Base-by-base conservation (phyloP, 1,140 invertebrate species). In the Physella acuta region DNA sequence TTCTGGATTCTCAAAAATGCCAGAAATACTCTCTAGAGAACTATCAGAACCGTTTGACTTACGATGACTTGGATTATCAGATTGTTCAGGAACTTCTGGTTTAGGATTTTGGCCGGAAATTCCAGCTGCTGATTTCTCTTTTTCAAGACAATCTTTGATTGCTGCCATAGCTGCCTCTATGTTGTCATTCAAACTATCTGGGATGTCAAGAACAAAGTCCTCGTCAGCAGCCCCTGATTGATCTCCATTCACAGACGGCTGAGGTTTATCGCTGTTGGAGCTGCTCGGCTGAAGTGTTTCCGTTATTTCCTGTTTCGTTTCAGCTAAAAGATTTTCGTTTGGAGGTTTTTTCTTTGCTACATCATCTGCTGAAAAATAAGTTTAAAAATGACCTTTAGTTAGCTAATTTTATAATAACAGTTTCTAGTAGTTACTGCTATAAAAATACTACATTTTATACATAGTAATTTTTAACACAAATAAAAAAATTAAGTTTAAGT, bases 231-330 rank as follows among this genome's bases (percentile, higher is more conserved):
- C 56, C 30, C 24, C 26, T n/a, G 52, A 36, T 51, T 14, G 0
- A 44, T 24, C 24, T 34, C 58, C 2, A 14, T 36, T 30, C 16
- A 3, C 33, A 4, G 3, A 2, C 5, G 33, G 31, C 20, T 34
- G 17, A 26, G 16, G 2, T 36, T 4, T 37, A 17, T 62, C 1
- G 1, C 26, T 3, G n/a, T 4, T 44, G 37, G n/a, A 4, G 20
- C 36, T 44, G 37, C 14, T 31, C 5, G 5, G 60, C 16, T 4
- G 26, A 39, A 20, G 56, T 16, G 28, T 39, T 2, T 49, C 60
- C 28, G 17, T 34, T 24, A 24, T 44, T 62, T 49, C 60, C 44
- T 62, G 36, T 44, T 62, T 62, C 14, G 60, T 24, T 62, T 30
- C 60, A 62, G 56, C 36, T 17, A n/a, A n/a, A 2, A 8, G 31